Conservation (phyloP, 64 coral and sea anemone species). For the Platygyra sinensis region DNA sequence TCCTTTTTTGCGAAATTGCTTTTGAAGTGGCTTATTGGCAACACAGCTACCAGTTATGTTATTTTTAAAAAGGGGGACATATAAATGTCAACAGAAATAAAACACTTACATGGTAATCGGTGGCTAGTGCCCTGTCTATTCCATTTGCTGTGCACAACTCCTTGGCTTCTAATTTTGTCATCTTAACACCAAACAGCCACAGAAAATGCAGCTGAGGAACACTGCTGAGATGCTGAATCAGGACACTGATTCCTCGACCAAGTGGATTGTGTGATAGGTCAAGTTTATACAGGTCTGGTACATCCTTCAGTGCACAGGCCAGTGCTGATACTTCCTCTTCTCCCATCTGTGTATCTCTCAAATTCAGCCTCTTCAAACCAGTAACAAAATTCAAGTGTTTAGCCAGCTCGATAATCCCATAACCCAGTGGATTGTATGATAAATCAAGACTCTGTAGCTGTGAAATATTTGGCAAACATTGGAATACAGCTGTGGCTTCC, state of each 20-base stretch:
- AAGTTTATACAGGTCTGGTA: not conserved
- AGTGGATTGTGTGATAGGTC: not conserved
- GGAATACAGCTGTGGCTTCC: not conserved
- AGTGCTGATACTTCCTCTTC: not conserved
- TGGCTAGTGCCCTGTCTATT: rapidly evolving
- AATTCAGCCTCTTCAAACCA: not conserved
- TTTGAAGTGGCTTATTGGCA: not conserved
- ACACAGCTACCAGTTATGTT: not conserved
- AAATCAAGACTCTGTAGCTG: not conserved
- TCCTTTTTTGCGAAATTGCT: no score
- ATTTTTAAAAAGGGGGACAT: not conserved
- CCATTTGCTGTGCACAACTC: not conserved
- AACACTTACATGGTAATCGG: not conserved
- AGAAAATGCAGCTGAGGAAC: not conserved
- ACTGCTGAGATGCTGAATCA: not conserved
- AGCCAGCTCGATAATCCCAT: not conserved
- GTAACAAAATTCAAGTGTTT: not conserved
- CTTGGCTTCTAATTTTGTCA: not conserved
- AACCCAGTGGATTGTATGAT: not conserved
- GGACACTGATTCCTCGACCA: not conserved
- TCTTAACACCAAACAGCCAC: not conserved
- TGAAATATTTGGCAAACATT: not conserved
- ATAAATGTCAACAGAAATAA: not conserved
- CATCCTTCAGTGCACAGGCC: not conserved
- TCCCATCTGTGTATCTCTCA: not conserved